Percentiles rank a stretch among this genome's conserved stretches.
Conservation (phyloP, 2,888 invertebrate species). For the Athrips mouffetella region DNA sequence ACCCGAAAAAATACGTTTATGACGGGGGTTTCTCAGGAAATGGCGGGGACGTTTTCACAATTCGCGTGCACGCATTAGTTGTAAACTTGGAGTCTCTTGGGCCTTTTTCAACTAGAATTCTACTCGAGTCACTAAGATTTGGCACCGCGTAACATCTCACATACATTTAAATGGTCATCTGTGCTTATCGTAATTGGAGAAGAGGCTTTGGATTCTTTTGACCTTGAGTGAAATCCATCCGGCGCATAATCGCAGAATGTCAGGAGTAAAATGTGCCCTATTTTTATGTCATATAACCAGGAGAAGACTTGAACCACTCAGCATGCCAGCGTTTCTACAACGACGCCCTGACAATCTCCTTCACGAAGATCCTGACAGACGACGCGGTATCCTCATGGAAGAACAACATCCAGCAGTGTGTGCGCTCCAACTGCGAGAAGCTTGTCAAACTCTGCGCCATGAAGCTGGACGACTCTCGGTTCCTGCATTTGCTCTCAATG, state of each 20-base stretch:
- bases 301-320: conserved; percentile 91
- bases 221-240: background rate
- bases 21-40: too few relatives aligned
- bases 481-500: conserved; percentile 94
- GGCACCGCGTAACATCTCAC: too few relatives aligned
- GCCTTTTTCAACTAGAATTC: too few relatives aligned
- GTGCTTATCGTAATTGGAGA: too few relatives aligned
- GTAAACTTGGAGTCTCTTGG: too few relatives aligned
- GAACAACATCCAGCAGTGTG: conserved; percentile 96
- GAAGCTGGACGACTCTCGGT: conserved; percentile 95
- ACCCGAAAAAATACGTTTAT: too few relatives aligned
- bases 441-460: conserved; percentile 95
- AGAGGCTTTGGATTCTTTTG: too few relatives aligned
- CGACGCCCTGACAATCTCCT: conserved; percentile 95
- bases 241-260: background rate
- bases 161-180: too few relatives aligned
- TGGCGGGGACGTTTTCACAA: too few relatives aligned
- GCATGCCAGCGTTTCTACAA: conserved; percentile 96
- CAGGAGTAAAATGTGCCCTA: background rate
- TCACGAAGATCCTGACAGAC: conserved; percentile 97
- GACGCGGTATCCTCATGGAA: conserved; percentile 99
- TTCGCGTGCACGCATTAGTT: too few relatives aligned
- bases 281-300: conserved; percentile 55
- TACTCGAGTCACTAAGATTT: too few relatives aligned
- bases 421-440: conserved; percentile 94